Base-by-base conservation (phyloP, 92 coral and sea anemone species). In the Phenganax marumi region DNA sequence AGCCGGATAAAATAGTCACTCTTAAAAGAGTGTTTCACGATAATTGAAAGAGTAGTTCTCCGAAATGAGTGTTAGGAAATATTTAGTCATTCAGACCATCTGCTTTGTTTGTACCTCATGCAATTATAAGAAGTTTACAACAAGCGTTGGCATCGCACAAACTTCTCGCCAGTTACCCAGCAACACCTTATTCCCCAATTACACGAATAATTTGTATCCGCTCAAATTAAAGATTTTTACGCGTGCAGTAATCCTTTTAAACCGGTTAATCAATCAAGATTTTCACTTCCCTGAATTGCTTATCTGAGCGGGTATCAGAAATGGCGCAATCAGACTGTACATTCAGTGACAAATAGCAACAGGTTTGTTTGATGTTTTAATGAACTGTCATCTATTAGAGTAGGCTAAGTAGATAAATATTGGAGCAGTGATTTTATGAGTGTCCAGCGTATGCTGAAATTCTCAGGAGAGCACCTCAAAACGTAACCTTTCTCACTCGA, bases 371-470 rank as follows among this genome's bases (percentile, higher is more conserved):
- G 72, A 66, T 66, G 72, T 66, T 33, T 33, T 66, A 66, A 66
- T 66, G 23, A 66, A 33, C 72, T 48, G 48, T 66, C 72, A 66
- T 66, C 72, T 66, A 66, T 66, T 66, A 49, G 47, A 66, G 72
- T 66, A 12, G 49, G 72, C 72, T 18, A 66, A 66, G 72, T 66
- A 49, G 72, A 8, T 66, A 24, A 66, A 66, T 66, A 66, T 24
- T 66, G 49, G 48, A 33, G 72, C 72, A 22, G 33, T 62, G 18
- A 3, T 62, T 19, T 18, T 8, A 25, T 66, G 17, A 25, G 43
- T 66, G 72, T 66, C 49, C 72, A 66, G 72, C 72, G 43, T 66
- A 66, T 66, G 72, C 72, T 66, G 43, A 49, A 66, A 66, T 66
- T 66, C 33, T 25, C 72, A 25, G 8, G 72, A 66, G 24, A 66